Base-by-base conservation (phyloP, 35 echinoderm and acorn worm genomes). In the Stichopus chloronotus region DNA sequence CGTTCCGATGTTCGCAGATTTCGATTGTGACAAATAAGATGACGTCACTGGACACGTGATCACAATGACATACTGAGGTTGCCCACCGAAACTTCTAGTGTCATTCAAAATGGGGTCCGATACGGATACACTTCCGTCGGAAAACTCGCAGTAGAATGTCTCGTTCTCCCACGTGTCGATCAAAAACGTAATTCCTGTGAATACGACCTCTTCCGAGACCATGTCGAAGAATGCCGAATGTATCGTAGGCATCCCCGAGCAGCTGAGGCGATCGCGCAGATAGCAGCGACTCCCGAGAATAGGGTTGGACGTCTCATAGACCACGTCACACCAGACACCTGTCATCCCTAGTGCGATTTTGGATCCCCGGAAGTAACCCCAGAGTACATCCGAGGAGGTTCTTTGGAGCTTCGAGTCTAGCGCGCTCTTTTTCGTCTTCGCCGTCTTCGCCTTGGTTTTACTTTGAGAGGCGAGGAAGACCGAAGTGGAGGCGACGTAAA, bases 161-260 rank as follows among this genome's bases (percentile, higher is more conserved):
- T 98, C 84, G 22, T 85, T 60, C 54, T 90, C 83, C 94, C 94
- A 98, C 10, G 8, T 56, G 12, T 96, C 91, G 22, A 79, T 59
- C 54, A 57, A 84, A 57, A 94, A 95, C 4, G 74, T 91, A 55
- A 93, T 91, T 13, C 94, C 96, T 0, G 95, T 92, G 24, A 94
- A 92, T 16, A 98, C 94, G 9, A 94, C 96, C 54, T 94, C 77
- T 19, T 95, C 90, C 0, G 86, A 76, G 9, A 86, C 78, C 1
- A 94, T 43, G 72, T 98, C 96, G 17, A 90, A 72, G 79, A 98
- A 98, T 56, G 93, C 78, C 9, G 96, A 98, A 83, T 98, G 95
- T 20, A 98, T 96, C 11, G 87, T 98, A 20, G 96, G 96, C 96
- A 98, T 92, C 6, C 90, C 90, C 13, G 54, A 25, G 76, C 90